These are phyloP conservation scores for Andrena camellia DNA, from an alignment of 2,888 invertebrate genomes.

Conservation along the genomic window DNA sequence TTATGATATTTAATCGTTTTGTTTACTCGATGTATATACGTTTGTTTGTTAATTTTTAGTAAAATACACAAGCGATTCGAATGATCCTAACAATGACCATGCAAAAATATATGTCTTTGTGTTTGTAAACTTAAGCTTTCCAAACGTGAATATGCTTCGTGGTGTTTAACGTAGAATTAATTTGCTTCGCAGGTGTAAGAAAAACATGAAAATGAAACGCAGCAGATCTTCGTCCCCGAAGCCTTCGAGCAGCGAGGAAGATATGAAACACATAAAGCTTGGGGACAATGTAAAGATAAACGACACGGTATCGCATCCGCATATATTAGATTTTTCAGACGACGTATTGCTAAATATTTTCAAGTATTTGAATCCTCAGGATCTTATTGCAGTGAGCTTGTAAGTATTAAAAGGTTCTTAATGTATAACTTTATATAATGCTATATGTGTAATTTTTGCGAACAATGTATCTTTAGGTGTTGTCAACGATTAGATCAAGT, in stretches of 20 bases:
- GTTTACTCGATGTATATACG: slow-evolving; percentile 41
- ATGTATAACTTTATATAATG: slow-evolving; percentile 7
- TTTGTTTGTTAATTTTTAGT: slow-evolving; percentile 17
- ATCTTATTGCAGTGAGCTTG: slow-evolving; percentile 86
- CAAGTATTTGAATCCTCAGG: slow-evolving; percentile 83
- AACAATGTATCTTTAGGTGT: slow-evolving; percentile 83
- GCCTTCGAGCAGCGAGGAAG: slow-evolving; percentile 77
- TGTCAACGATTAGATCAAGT: slow-evolving; percentile 86
- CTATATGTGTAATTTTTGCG: neutral
- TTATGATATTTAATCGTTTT: slow-evolving; percentile 17
- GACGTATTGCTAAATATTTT: slow-evolving; percentile 87
- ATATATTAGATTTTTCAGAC: slow-evolving; percentile 87
- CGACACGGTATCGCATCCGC: slow-evolving; percentile 49
- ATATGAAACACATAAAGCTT: slow-evolving; percentile 72
- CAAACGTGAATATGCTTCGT: neutral
- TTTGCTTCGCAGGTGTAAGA: slow-evolving; percentile 54
- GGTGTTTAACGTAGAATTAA: neutral
- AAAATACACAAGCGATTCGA: neutral
- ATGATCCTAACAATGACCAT: slow-evolving; percentile 15
- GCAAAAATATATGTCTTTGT: slow-evolving; percentile 13
- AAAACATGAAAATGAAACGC: slow-evolving; percentile 80
- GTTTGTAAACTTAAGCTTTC: neutral
- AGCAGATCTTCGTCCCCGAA: slow-evolving; percentile 81
- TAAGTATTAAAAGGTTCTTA: slow-evolving; percentile 79
- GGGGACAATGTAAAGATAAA: slow-evolving; percentile 59